Base-by-base conservation (phyloP, 2,888 invertebrate genomes). In the Arrhopalites spinosus region DNA sequence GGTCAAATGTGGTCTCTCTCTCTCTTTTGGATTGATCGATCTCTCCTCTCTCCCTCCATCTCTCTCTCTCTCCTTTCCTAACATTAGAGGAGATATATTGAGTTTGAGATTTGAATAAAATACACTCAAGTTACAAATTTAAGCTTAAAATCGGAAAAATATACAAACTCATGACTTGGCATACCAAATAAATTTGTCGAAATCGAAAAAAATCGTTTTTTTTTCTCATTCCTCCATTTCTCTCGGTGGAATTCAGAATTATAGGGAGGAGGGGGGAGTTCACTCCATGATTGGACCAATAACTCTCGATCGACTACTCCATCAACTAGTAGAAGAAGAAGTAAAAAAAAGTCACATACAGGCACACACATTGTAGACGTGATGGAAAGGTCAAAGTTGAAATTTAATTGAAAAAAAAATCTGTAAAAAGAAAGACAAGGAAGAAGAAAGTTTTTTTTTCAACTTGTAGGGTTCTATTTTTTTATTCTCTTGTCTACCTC, bases 381-480 rank as follows among this genome's bases (percentile, higher is more conserved):
- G 15, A 29, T 43, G 67, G 11, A 68, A 68, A 68, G 67, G 67
- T 68, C 67, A 68, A 45, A 68, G 67, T 68, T 68, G 67, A 68
- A 68, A 47, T 47, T 68, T 68, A 68, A 68, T 68, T 68, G 45
- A 59, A 68, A 68, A 67, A 68, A 66, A 66, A 68, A 45, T 25
- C 30, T 29, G 1, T n/a, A 53, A 53, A 61, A 27, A 61, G 27
- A 63, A 27, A 63, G 63, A 63, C 25, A 27, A 27, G 27, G 27
- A 27, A 1, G 25, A n/a, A 20, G 17, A 36, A 20, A 66, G n/a
- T 61, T 27, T 27, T 61, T 23, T 61, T 61, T 61, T 61, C 29
- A 61, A 61, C 30, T 64, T 36, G 29, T 27, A 11, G 17, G 23
- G 61, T 27, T 61, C 20, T 61, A 23, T 59, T 61, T 61, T 17